Evolutionary conservation across 2,888 invertebrate genomes (phyloP).

Genomic region (Conistra vaccinii): DNA sequence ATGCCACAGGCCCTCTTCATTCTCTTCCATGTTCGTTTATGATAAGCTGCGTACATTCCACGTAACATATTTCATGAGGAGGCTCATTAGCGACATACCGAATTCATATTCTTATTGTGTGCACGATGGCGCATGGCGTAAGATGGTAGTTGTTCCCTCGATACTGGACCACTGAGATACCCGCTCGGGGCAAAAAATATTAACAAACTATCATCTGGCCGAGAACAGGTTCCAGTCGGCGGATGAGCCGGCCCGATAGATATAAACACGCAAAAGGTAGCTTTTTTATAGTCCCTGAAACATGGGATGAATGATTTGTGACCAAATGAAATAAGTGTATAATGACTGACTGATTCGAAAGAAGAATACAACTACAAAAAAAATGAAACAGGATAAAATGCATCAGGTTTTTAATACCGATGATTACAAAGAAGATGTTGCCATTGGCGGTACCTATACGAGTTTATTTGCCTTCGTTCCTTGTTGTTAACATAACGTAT

Average conservation of each 20-base stretch:
- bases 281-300: constrained; percentile 72
- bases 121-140: constrained; percentile 65
- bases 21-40: constrained; percentile 8
- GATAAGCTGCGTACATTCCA: constrained; percentile 33
- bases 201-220: constrained; percentile 86
- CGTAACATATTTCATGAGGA: constrained; percentile 30
- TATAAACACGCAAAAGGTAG: constrained; percentile 79
- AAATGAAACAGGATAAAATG: constrained; percentile 46
- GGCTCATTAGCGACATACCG: constrained; percentile 43
- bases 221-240: constrained; percentile 83
- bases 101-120: constrained; percentile 59
- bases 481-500: constrained; percentile 45
- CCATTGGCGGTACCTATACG: constrained; percentile 45
- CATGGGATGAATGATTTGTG: constrained; percentile 63
- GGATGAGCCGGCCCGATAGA: constrained; percentile 80
- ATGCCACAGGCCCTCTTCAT: constrained; percentile 4
- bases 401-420: constrained; percentile 56
- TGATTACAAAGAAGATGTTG: constrained; percentile 58
- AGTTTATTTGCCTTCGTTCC: constrained; percentile 51
- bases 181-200: constrained; percentile 82
- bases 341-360: constrained; percentile 54
- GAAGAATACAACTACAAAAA: constrained; percentile 43
- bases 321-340: constrained; percentile 46
- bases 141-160: constrained; percentile 69
- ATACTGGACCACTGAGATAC: constrained; percentile 72